phyloP scores from a whole-genome alignment of 2,113 vertebrate genomes.

The Lamprotornis superbus region DNA sequence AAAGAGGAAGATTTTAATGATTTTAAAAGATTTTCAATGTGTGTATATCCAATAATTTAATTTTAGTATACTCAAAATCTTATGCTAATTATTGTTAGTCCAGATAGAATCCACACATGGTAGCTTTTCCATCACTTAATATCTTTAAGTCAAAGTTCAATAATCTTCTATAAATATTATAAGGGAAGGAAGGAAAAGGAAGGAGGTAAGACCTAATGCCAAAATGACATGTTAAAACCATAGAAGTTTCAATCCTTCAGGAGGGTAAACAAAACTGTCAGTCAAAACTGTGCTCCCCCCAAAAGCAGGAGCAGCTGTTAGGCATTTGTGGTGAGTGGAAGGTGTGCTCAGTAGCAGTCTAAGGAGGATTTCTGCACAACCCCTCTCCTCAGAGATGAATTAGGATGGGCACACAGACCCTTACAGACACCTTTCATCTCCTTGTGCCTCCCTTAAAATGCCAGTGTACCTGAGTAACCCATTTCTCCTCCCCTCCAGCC shows the following conservation, averaged over 20 bases:
- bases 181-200: background rate
- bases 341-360: background rate
- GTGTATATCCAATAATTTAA: background rate
- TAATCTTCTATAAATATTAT: background rate
- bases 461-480: accelerated
- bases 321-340: background rate
- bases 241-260: background rate
- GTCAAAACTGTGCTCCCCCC: background rate
- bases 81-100: background rate
- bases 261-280: background rate
- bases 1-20: background rate
- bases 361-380: background rate
- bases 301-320: background rate
- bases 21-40: background rate
- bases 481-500: background rate
- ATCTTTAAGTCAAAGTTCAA: background rate
- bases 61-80: background rate
- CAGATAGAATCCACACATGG: background rate
- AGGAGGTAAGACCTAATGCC: background rate
- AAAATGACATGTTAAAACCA: background rate
- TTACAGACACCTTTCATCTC: background rate
- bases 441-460: background rate
- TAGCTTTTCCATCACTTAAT: background rate
- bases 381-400: background rate
- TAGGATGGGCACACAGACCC: background rate